These are phyloP conservation scores for Cyprinella venusta DNA, from an alignment of 2,797 vertebrate species.

Conservation along the genomic window DNA sequence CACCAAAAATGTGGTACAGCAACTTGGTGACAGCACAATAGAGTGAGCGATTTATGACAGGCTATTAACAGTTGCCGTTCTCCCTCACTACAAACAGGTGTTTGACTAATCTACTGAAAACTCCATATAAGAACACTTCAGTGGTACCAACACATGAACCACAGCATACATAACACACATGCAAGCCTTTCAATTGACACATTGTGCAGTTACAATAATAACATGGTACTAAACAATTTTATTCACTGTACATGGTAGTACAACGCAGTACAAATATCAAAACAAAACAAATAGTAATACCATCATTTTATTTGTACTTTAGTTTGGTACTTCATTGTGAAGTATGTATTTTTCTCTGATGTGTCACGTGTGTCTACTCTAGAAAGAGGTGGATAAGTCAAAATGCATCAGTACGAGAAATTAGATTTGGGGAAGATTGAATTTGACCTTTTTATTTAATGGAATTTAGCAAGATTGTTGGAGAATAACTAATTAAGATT, in stretches of 20 bases:
- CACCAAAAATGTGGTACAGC: constrained; percentile 69
- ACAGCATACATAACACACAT: background rate
- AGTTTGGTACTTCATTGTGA: background rate
- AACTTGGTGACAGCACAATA: constrained; percentile 79
- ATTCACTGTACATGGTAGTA: background rate
- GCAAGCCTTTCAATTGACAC: background rate
- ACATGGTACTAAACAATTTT: constrained; percentile 3
- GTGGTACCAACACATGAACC: background rate
- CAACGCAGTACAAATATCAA: background rate
- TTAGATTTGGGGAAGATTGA: constrained; percentile 54
- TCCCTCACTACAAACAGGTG: constrained; percentile 78
- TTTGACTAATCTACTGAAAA: constrained; percentile 70
- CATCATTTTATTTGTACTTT: background rate
- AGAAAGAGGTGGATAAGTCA: background rate
- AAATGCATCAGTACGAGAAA: background rate
- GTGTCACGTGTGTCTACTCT: background rate
- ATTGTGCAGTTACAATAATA: background rate
- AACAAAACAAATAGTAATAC: background rate
- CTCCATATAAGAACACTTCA: constrained; percentile 62
- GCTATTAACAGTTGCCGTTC: constrained; percentile 75
- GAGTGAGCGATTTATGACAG: constrained; percentile 77
- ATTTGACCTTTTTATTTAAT: constrained; percentile 46
- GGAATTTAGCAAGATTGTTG: background rate
- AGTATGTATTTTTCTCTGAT: background rate
- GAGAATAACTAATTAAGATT: background rate